Conservation (phyloP, 30 jellyfish, hydroid and myxozoan genomes). For the Euphysa ruthae region DNA sequence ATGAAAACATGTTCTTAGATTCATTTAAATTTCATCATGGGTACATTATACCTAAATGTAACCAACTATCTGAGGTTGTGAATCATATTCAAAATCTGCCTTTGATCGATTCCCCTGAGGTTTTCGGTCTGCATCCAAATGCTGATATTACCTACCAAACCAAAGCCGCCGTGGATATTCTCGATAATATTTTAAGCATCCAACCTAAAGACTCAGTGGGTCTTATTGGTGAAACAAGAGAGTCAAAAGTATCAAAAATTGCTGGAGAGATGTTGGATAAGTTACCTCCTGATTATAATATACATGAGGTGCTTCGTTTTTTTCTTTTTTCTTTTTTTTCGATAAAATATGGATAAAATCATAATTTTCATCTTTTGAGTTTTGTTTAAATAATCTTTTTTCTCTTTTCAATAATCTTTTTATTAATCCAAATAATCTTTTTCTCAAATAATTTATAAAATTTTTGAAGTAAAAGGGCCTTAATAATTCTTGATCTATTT, state of each 20-base stretch:
- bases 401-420: no score
- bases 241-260: conserved; percentile 49
- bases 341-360: no score
- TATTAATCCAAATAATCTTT: no score
- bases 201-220: conserved; percentile 73
- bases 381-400: no score
- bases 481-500: no score
- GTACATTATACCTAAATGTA: conserved; percentile 63
- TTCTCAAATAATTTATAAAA: no score
- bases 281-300: conserved; percentile 49
- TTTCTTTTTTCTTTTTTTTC: no score
- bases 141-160: conserved; percentile 84
- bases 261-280: conserved; percentile 79
- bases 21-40: conserved; percentile 71
- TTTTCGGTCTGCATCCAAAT: conserved; percentile 71
- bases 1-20: conserved; percentile 52
- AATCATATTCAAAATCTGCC: conserved; percentile 62
- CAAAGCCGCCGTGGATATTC: conserved; percentile 53
- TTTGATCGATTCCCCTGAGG: conserved; percentile 80
- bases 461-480: no score
- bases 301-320: conserved; percentile 86
- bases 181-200: conserved; percentile 52
- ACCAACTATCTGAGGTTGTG: conserved; percentile 29
- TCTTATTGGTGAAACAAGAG: conserved; percentile 70
- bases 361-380: no score